phyloP scores from a whole-genome alignment of 2,113 vertebrate species.

The Chauna torquata region DNA sequence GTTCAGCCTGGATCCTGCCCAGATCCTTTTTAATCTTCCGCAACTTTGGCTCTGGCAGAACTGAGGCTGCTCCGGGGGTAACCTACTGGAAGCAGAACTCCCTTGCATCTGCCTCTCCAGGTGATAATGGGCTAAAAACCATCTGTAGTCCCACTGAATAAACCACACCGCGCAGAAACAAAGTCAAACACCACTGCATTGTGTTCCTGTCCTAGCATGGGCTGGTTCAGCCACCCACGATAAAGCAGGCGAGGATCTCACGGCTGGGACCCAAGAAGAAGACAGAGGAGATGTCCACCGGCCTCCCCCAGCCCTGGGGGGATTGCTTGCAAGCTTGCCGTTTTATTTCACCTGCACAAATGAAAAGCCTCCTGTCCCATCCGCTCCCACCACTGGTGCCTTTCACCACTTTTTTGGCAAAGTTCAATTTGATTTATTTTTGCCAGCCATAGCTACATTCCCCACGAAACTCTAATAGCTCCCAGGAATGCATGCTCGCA shows the following conservation, averaged over 20 bases:
- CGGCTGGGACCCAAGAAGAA: not conserved
- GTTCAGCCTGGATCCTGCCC: not conserved
- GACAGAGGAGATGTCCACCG: not conserved
- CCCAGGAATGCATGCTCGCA: not conserved
- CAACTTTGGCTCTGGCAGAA: not conserved
- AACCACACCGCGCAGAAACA: not conserved
- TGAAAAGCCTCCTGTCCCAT: not conserved
- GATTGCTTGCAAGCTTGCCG: not conserved
- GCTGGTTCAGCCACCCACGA: conserved; percentile 18
- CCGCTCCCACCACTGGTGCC: not conserved
- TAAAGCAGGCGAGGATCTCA: not conserved
- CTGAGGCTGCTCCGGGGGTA: conserved; percentile 6
- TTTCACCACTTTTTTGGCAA: not conserved
- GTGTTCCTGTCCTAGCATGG: not conserved
- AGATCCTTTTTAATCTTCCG: conserved; percentile 3
- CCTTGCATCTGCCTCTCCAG: conserved; percentile 47
- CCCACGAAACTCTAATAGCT: not conserved
- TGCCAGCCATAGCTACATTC: not conserved
- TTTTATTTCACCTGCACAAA: not conserved
- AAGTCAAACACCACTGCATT: not conserved
- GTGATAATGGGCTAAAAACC: conserved; percentile 46
- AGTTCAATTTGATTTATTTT: not conserved
- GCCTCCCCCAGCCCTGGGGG: no score
- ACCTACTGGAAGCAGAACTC: not conserved
- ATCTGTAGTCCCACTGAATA: conserved; percentile 42